Evolutionary conservation across 2,113 vertebrate genomes (phyloP).

Genomic region (Archilochus colubris): DNA sequence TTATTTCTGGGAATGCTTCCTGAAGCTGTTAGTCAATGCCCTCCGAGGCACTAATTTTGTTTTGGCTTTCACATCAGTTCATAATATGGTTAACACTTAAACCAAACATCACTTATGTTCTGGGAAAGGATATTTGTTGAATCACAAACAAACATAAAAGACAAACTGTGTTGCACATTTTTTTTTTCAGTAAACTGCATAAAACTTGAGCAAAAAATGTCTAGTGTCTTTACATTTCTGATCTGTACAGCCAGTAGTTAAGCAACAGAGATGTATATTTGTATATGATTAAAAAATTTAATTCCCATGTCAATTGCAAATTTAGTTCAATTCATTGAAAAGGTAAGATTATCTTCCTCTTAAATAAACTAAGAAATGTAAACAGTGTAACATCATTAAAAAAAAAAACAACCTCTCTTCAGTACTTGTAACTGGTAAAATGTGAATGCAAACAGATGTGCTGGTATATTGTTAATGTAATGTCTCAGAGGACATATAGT

Average conservation of each 20-base stretch:
- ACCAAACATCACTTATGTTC: background rate
- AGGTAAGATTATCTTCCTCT: constrained; percentile 47
- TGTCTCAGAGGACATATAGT: constrained; percentile 47
- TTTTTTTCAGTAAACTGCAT: background rate
- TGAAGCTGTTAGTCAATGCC: background rate
- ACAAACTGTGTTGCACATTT: background rate
- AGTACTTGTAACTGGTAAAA: constrained; percentile 39
- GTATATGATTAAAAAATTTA: background rate
- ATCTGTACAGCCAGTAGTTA: background rate
- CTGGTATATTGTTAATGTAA: constrained; percentile 52
- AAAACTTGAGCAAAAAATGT: background rate
- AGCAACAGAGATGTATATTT: background rate
- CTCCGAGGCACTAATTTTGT: background rate
- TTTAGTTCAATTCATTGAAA: constrained; percentile 17
- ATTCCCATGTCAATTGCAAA: background rate
- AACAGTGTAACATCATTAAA: constrained; percentile 53
- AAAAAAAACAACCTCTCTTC: background rate
- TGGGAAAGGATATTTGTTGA: background rate
- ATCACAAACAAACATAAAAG: constrained; percentile 8
- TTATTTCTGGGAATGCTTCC: background rate
- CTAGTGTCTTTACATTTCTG: background rate
- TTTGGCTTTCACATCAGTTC: constrained; percentile 45
- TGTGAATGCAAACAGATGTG: constrained; percentile 62
- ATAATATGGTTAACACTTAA: background rate
- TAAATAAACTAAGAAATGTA: constrained; percentile 69